Base-by-base conservation (phyloP, 2,113 vertebrate species). In the Anthoscopus minutus region DNA sequence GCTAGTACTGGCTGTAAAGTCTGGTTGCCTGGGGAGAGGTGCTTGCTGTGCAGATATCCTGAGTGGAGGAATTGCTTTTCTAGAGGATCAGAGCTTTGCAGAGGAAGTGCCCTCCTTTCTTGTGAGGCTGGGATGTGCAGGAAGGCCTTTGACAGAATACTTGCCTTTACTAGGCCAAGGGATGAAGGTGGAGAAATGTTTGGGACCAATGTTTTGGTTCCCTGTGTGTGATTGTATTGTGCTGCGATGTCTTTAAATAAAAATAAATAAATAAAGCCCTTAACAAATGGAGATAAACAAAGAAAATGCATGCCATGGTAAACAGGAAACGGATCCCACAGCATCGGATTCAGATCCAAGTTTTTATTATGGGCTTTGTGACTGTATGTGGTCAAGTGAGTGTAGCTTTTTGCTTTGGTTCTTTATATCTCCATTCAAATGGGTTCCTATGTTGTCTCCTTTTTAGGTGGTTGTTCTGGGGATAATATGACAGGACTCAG, bases 351-450 rank as follows among this genome's bases (percentile, higher is more conserved):
- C 1, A 0, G 9, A 78, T 83, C 37, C 38, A 48, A 13, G 42
- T 25, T 81, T 86, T 72, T 86, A 1, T 65, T 83, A 3, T 0
- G 24, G 24, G 30, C 17, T 61, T 69, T 25, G n/a, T 57, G 44
- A 35, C 48, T 83, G 38, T 58, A 30, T 0, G 0, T 50, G 33
- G 19, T 64, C 16, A 33, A 31, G 10, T 48, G 42, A 64, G n/a
- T 53, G 30, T 24, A 65, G 20, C 40, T 48, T 72, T 60, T 60
- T 73, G 33, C 60, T 65, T 83, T 81, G 27, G 10, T 72, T 86
- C 14, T 33, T 81, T 3, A 4, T 19, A 12, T 35, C n/a, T 87
- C n/a, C 9, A 2, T 73, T 89, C 72, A 61, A 37, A 57, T 65
- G 56, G 11, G 17, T 83, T 76, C 50, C 21, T 64, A 40, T 31